These are phyloP conservation scores for Philaenus spumarius DNA, from an alignment of 1,140 invertebrate genomes.

Conservation along the genomic window DNA sequence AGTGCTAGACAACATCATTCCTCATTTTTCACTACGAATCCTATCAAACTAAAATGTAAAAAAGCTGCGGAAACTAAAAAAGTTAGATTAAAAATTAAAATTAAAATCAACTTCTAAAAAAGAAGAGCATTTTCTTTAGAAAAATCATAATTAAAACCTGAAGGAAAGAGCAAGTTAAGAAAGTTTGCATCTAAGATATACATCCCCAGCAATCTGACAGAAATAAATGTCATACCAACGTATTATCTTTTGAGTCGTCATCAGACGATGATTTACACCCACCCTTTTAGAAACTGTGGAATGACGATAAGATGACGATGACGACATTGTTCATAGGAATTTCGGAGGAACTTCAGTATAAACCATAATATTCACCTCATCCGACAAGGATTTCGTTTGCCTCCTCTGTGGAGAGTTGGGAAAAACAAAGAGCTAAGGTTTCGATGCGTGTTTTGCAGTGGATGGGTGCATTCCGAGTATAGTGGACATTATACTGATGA, in stretches of 20 bases:
- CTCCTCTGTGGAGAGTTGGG: conserved; percentile 24
- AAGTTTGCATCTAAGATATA: neutral
- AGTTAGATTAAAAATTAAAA: neutral
- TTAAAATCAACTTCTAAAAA: neutral
- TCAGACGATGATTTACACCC: neutral
- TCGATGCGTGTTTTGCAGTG: conserved; percentile 14
- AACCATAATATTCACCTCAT: neutral
- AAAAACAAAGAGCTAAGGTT: conserved; percentile 22
- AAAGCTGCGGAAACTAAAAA: neutral
- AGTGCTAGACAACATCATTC: neutral
- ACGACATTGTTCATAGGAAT: neutral
- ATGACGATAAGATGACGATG: conserved; percentile 5
- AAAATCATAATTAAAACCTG: neutral
- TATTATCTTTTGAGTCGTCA: conserved; percentile 1
- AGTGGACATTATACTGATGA: conserved; percentile 18
- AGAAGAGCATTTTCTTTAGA: neutral
- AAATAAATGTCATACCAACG: neutral
- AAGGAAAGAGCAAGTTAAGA: neutral
- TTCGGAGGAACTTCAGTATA: neutral
- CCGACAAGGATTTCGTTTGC: conserved; percentile 6
- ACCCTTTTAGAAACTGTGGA: neutral
- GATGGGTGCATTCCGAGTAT: conserved; percentile 21
- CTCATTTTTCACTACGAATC: neutral
- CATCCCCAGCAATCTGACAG: neutral
- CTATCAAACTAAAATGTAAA: neutral